Evolutionary conservation across 2,888 invertebrate species (phyloP).

Genomic region (Caenorhabditis becei): DNA sequence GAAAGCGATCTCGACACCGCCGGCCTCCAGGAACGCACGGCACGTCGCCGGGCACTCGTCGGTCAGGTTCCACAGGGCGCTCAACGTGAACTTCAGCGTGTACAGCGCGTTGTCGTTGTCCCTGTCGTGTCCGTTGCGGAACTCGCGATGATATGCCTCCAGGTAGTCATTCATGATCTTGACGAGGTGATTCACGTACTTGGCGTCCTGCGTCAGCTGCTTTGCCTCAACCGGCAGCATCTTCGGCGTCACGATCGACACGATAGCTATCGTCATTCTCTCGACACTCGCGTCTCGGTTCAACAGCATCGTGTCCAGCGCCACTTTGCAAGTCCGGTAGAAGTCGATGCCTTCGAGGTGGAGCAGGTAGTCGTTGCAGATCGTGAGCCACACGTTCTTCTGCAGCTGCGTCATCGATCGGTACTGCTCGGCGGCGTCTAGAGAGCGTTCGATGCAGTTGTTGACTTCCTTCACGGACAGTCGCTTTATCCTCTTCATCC

Average conservation of each 20-base stretch:
- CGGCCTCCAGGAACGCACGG: conserved; percentile 86
- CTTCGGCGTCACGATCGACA: conserved; percentile 86
- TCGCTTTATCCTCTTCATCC: conserved; percentile 70
- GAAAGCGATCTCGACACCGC: conserved; percentile 86
- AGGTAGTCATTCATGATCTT: conserved; percentile 64
- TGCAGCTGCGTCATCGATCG: conserved; percentile 70
- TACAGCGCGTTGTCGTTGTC: conserved; percentile 84
- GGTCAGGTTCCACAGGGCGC: conserved; percentile 89
- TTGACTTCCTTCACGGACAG: conserved; percentile 63
- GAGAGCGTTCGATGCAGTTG: conserved; percentile 69
- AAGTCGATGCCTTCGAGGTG: conserved; percentile 85
- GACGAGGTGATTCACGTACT: conserved; percentile 83
- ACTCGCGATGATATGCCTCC: conserved; percentile 42
- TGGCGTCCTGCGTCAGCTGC: conserved; percentile 86
- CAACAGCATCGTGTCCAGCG: conserved; percentile 86
- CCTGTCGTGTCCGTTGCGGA: conserved; percentile 41
- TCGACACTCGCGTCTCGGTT: conserved; percentile 71
- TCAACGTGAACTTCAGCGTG: conserved; percentile 88
- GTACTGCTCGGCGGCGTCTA: conserved; percentile 71
- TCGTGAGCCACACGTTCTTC: conserved; percentile 84
- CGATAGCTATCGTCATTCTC: conserved; percentile 89
- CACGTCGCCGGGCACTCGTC: conserved; percentile 88
- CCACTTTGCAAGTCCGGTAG: conserved; percentile 87
- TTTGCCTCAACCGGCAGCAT: conserved; percentile 87
- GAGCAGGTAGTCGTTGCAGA: conserved; percentile 88